phyloP scores from a whole-genome alignment of 2,888 invertebrate species.

The Oeneis ivallda region DNA sequence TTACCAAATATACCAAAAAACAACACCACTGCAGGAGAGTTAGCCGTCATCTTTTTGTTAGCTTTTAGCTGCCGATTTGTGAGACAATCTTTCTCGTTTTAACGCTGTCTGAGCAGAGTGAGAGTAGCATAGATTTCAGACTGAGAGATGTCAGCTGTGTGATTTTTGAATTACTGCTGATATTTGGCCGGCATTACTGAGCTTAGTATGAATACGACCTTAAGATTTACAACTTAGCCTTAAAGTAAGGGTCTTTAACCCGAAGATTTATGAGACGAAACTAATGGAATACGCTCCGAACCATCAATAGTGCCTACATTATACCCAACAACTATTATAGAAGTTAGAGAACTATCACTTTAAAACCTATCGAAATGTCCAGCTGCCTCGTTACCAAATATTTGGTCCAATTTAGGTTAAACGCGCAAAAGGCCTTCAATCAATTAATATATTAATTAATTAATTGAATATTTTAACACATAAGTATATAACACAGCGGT shows the following conservation, averaged over 20 bases:
- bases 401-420: constrained; percentile 10
- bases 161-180: too few species aligned
- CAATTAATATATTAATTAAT: constrained; percentile 15
- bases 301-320: neutral
- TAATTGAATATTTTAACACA: constrained; percentile 23
- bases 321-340: neutral
- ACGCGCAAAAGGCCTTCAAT: constrained; percentile 2
- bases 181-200: neutral
- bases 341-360: neutral
- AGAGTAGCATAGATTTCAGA: too few species aligned
- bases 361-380: neutral
- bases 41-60: too few species aligned
- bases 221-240: constrained; percentile 2
- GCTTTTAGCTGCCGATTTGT: too few species aligned
- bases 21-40: too few species aligned
- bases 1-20: too few species aligned
- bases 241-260: neutral
- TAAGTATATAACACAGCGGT: constrained; percentile 15
- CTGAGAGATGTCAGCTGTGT: too few species aligned
- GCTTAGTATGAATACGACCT: neutral
- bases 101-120: too few species aligned
- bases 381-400: constrained; percentile 1
- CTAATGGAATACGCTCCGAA: neutral
- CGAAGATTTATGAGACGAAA: constrained; percentile 1
- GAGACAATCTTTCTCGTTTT: too few species aligned